Evolutionary conservation across 2,797 vertebrate species (phyloP), one percentile per base, ranked within the genome.

Genomic region (Pangasius sanitwongsei): DNA sequence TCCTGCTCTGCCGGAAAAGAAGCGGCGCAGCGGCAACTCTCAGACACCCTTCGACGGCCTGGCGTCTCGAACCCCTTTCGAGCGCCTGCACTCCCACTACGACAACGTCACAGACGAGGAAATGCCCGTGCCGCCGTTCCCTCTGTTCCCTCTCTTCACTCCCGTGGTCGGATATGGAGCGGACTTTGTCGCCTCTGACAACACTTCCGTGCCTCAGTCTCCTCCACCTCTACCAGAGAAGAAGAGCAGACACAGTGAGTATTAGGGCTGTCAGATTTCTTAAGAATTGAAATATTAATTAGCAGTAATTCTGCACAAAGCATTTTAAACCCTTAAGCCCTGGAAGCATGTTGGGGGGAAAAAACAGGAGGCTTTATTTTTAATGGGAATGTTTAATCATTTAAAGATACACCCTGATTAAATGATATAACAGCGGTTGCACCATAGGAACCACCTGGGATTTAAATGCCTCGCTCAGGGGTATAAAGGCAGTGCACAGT

Each of bases 211-310:
- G 91, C 94, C 97, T 1, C 96, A 96, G 90, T 97, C 97, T 12
- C 98, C 98, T 0, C 98, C 98, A 0, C 98, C 98, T 41, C 96
- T 99, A 0, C 98, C 98, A 0, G 98, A 98, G 93, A 99, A 99
- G 95, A 98, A 98, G 90, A 97, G 94, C 91, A 96, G 97, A 88
- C 97, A 98, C 95, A 98, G 98, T 99, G 95, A 98, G 98, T 94
- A 57, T 84, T 13, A 37, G n/a, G 4, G 7, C 67, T 25, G 34
- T 37, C 5, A 13, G 57, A 25, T 63, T 57, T 25, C 18, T 31
- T 9, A 55, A 55, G 48, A 57, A 6, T 25, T 59, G 18, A 23
- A 11, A 34, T 37, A 59, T 37, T 37, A 12, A 13, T 57, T 59
- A 23, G 74, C 70, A 74, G 28, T 8, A 31, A 53, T 78, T 78